A percentile compares a stretch with the other conserved stretches of the same genome.
Evolutionary conservation across 2,888 invertebrate genomes (phyloP).

Genomic region (Pristionchus fissidentatus): DNA sequence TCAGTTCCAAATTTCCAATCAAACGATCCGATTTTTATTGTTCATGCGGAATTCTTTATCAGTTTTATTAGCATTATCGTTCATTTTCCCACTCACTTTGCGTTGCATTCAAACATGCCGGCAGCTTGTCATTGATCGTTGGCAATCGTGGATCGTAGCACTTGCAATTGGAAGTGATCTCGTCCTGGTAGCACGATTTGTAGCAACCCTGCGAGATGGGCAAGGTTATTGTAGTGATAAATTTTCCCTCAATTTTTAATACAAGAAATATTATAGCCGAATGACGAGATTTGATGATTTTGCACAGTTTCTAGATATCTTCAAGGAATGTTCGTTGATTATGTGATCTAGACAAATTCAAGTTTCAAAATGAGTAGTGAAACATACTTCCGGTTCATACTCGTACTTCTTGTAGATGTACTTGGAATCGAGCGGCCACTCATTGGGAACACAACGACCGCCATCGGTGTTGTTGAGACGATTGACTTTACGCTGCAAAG

Average conservation of each 20-base stretch:
- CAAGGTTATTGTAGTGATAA: background rate
- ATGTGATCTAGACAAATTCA: background rate
- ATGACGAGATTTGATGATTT: too few relatives aligned
- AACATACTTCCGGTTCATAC: slow-evolving; percentile 71
- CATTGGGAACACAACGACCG: slow-evolving; percentile 58
- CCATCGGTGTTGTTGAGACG: slow-evolving; percentile 64
- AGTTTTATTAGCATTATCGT: background rate
- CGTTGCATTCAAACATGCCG: slow-evolving; percentile 11
- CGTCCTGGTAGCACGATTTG: slow-evolving; percentile 72
- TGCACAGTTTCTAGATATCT: background rate
- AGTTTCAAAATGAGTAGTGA: background rate
- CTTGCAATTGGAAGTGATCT: slow-evolving; percentile 68
- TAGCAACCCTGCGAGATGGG: slow-evolving; percentile 71
- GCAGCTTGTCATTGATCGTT: background rate
- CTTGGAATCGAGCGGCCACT: slow-evolving; percentile 55
- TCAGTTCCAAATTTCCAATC: background rate
- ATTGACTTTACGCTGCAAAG: slow-evolving; percentile 65
- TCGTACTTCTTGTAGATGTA: slow-evolving; percentile 72
- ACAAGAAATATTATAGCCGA: too few relatives aligned
- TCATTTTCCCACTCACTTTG: background rate
- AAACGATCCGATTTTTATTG: slow-evolving; percentile 1
- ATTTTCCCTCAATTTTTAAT: background rate
- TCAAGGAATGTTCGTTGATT: too few relatives aligned
- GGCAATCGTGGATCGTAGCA: slow-evolving; percentile 75
- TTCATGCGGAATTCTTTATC: too few relatives aligned